Evolutionary conservation across 2,797 vertebrate species (phyloP).

Genomic region (Myiotriccus ornatus): DNA sequence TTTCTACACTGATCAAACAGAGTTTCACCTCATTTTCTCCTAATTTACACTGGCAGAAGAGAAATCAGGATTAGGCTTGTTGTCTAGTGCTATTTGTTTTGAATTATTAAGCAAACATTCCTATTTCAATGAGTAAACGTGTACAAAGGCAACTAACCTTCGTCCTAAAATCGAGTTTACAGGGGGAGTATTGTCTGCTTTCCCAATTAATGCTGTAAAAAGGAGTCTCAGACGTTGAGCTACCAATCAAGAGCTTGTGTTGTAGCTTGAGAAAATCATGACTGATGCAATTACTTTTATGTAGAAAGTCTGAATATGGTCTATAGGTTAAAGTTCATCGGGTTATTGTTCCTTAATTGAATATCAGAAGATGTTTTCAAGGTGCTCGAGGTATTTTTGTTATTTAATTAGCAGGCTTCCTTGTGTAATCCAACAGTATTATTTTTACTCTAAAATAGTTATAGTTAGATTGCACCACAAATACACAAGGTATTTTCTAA

Average conservation of each 20-base stretch:
- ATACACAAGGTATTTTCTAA: constrained; percentile 36
- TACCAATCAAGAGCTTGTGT: constrained; percentile 59
- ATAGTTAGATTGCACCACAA: constrained; percentile 11
- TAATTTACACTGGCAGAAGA: constrained; percentile 63
- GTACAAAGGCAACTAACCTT: constrained; percentile 71
- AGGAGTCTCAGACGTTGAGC: constrained; percentile 55
- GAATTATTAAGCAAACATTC: constrained; percentile 72
- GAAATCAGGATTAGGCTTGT: constrained; percentile 67
- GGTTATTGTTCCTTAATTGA: constrained; percentile 65
- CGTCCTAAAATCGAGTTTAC: constrained; percentile 64
- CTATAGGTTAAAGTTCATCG: constrained; percentile 59
- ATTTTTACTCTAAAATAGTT: constrained; percentile 38
- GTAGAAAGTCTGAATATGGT: constrained; percentile 61
- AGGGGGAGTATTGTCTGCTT: constrained; percentile 67
- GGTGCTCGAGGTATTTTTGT: constrained; percentile 56
- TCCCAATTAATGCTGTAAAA: constrained; percentile 66
- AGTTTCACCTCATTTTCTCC: constrained; percentile 63
- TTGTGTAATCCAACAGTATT: constrained; percentile 14
- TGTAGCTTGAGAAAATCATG: constrained; percentile 70
- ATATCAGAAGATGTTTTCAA: constrained; percentile 64
- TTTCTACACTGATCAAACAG: constrained; percentile 42
- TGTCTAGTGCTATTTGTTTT: constrained; percentile 68
- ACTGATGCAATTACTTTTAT: constrained; percentile 71
- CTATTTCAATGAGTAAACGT: constrained; percentile 65
- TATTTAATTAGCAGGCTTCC: constrained; percentile 59